These are phyloP conservation scores for Amblyopsis rosae DNA, from an alignment of 2,113 vertebrate species.

Conservation along the genomic window DNA sequence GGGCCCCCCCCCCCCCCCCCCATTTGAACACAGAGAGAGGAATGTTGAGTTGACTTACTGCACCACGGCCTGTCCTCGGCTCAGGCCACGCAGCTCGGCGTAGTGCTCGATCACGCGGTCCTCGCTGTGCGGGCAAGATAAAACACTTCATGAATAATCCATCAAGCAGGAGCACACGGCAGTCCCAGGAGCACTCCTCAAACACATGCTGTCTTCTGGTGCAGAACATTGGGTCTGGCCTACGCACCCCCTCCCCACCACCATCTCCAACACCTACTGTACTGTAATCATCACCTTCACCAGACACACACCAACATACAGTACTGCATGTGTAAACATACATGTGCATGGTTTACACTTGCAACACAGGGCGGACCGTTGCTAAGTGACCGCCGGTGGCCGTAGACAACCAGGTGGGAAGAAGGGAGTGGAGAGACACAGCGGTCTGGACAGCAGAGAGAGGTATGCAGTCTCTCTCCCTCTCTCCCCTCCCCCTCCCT, in stretches of 20 bases:
- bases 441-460: conserved; percentile 22
- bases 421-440: conserved; percentile 1
- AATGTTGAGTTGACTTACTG: conserved; percentile 82
- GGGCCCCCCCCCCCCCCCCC: not conserved
- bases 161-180: conserved; percentile 39
- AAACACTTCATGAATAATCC: conserved; percentile 55
- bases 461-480: conserved; percentile 3
- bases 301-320: not conserved
- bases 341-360: too few species aligned
- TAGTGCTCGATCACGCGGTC: conserved; percentile 93
- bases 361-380: too few species aligned
- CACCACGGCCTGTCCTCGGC: conserved; percentile 93
- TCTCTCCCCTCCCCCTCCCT: not conserved
- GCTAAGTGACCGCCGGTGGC: too few species aligned
- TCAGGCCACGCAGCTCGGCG: conserved; percentile 88
- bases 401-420: not conserved
- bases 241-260: conserved; percentile 45
- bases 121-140: conserved; percentile 82
- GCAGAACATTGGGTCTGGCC: conserved; percentile 72
- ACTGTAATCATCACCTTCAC: conserved; percentile 56
- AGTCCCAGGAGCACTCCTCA: conserved; percentile 40
- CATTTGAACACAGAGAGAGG: not conserved
- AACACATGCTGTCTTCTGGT: conserved; percentile 56
- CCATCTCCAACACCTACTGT: conserved; percentile 31
- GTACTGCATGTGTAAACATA: too few species aligned